Conservation (phyloP, 2,888 invertebrate species). For the Nomada fabriciana region DNA sequence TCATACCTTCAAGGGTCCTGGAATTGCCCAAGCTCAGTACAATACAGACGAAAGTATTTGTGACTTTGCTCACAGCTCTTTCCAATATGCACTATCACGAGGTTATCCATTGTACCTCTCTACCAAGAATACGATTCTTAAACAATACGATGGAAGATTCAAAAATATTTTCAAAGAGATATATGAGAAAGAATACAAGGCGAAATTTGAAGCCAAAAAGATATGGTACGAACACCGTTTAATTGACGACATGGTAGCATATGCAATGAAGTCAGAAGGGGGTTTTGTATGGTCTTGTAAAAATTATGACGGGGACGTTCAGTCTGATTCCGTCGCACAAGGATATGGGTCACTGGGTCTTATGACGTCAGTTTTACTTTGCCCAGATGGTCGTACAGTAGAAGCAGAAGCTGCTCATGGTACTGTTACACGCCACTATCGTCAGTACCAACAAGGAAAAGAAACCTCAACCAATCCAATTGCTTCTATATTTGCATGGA, state of each 20-base stretch:
- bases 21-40: constrained; percentile 97
- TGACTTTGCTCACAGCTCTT: constrained; percentile 97
- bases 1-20: constrained; percentile 93
- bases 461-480: constrained; percentile 99
- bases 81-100: constrained; percentile 94
- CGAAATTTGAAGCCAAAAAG: constrained; percentile 92
- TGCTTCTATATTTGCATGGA: constrained; percentile 99
- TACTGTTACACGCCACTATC: constrained; percentile 96
- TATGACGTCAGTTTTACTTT: constrained; percentile 98
- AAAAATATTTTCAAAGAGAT: constrained; percentile 99
- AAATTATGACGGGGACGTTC: constrained; percentile 99
- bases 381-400: constrained; percentile 99
- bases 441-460: constrained; percentile 96
- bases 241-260: constrained; percentile 99
- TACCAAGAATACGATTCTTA: constrained; percentile 98
- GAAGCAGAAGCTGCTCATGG: constrained; percentile 99
- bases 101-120: constrained; percentile 96
- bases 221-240: constrained; percentile 99
- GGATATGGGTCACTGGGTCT: constrained; percentile 98
- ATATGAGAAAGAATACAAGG: constrained; percentile 95
- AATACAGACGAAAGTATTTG: constrained; percentile 98
- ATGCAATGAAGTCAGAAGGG: constrained; percentile 98
- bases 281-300: constrained; percentile 99
- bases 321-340: constrained; percentile 99
- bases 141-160: constrained; percentile 98